phyloP scores from a whole-genome alignment of 1,140 invertebrate species.

The Nomia melanderi region DNA sequence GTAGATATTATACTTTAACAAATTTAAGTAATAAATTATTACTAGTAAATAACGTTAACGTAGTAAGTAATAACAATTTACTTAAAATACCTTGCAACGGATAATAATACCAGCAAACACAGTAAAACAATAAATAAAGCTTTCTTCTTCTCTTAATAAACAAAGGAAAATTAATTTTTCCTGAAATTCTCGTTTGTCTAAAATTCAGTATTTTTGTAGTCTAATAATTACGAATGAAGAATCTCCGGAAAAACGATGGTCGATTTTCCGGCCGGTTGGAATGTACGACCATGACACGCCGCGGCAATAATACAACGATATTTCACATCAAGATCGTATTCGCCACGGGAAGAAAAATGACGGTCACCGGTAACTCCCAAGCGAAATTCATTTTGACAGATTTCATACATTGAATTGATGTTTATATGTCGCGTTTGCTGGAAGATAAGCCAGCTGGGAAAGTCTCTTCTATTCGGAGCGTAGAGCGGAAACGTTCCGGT shows the following conservation, averaged over 20 bases:
- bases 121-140: no score
- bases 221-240: constrained; percentile 7
- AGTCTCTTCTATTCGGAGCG: constrained; percentile 29
- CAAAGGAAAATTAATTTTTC: background rate
- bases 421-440: constrained; percentile 76
- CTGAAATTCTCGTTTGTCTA: background rate
- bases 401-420: constrained; percentile 82
- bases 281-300: constrained; percentile 49
- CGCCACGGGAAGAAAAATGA: constrained; percentile 79
- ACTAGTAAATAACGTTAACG: no score
- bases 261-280: constrained; percentile 36
- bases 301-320: constrained; percentile 80
- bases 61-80: no score
- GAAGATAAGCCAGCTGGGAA: constrained; percentile 69
- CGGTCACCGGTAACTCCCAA: constrained; percentile 72
- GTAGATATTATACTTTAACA: no score
- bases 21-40: no score
- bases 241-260: constrained; percentile 14
- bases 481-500: background rate
- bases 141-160: no score
- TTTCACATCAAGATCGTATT: constrained; percentile 80
- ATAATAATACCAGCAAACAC: no score
- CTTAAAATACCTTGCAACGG: no score
- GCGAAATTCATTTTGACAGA: constrained; percentile 81
- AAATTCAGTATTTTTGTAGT: background rate